phyloP scores from a whole-genome alignment of 2,797 vertebrate genomes.

The Anguilla obscura region DNA sequence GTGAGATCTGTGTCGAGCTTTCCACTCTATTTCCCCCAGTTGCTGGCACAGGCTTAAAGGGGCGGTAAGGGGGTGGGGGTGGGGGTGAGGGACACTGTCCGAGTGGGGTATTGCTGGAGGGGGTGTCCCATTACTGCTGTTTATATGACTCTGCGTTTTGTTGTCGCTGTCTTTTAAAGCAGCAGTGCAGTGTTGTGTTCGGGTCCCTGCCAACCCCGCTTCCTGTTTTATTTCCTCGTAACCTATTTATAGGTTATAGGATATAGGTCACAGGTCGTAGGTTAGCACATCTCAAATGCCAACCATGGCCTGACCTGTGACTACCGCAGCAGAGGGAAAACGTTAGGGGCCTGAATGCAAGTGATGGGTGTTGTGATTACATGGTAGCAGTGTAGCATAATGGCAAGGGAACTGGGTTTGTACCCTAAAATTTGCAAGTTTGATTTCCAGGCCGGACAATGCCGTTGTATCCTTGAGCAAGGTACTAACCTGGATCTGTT shows the following conservation, averaged over 20 bases:
- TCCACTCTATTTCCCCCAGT: not conserved
- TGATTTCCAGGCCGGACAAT: no score
- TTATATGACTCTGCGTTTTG: not conserved
- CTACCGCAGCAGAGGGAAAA: not conserved
- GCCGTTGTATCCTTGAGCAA: no score
- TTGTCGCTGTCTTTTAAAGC: not conserved
- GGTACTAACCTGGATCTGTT: no score
- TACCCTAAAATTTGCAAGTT: no score
- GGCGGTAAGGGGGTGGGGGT: not conserved
- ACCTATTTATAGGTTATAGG: not conserved
- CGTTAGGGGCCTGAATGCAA: not conserved
- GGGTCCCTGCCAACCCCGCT: not conserved
- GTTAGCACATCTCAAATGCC: not conserved
- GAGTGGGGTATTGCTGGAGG: not conserved
- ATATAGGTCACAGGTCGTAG: not conserved
- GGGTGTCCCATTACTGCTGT: constrained; percentile 5
- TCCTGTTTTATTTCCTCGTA: constrained; percentile 9
- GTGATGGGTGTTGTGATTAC: not conserved
- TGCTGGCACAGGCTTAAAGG: not conserved
- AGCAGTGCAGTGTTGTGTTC: not conserved
- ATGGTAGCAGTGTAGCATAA: no score
- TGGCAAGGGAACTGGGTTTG: no score
- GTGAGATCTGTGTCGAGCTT: not conserved
- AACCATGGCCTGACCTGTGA: not conserved
- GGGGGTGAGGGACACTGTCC: not conserved